A percentile compares a stretch with the other conserved stretches of the same genome.
Evolutionary conservation across 2,797 vertebrate genomes (phyloP).

Genomic region (Hypotaenidia philippensis): DNA sequence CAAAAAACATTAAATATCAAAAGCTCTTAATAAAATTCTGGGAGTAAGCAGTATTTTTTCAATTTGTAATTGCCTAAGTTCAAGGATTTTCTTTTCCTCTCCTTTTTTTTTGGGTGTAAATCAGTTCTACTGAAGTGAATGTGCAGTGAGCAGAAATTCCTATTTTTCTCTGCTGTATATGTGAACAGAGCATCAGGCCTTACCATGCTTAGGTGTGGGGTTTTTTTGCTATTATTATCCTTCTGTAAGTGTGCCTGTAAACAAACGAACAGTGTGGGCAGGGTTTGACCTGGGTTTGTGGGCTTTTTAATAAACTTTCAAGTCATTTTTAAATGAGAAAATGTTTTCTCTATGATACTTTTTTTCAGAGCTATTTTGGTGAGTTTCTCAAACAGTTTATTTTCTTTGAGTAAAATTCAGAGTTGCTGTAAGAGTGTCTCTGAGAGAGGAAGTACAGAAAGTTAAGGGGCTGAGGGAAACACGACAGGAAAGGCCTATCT

Average conservation of each 20-base stretch:
- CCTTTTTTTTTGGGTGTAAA: neutral
- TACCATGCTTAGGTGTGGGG: too few relatives aligned
- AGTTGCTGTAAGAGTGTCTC: neutral
- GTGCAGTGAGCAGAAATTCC: neutral
- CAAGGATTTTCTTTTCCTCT: slow-evolving; percentile 4
- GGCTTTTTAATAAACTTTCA: neutral
- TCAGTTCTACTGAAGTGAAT: neutral
- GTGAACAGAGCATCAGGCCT: neutral
- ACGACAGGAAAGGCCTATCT: neutral
- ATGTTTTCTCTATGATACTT: neutral
- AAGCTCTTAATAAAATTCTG: neutral
- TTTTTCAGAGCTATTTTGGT: neutral
- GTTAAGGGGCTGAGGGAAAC: neutral
- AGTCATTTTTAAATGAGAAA: neutral
- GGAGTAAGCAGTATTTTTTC: neutral
- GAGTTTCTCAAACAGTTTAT: neutral
- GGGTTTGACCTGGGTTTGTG: neutral
- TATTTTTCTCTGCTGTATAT: neutral
- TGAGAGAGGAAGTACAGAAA: neutral
- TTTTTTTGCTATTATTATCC: neutral
- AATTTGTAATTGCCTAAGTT: neutral
- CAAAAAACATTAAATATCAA: neutral
- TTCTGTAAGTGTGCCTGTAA: neutral
- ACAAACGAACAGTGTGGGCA: neutral
- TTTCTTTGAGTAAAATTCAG: neutral